Base-by-base conservation (phyloP, 2,797 vertebrate species). In the Vespertilio murinus region DNA sequence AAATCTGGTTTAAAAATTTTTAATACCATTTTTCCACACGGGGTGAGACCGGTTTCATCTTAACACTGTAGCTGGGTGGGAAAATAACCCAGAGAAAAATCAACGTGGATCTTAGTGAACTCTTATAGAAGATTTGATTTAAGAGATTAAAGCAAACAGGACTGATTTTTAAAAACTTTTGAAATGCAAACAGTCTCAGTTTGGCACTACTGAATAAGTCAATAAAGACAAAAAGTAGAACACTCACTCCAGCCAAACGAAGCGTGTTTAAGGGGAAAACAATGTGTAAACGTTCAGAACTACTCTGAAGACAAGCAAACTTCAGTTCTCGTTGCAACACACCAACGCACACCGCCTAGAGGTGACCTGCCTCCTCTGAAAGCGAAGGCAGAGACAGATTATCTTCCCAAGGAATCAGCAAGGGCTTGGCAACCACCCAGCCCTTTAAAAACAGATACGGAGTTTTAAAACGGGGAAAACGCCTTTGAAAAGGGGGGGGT, bases 71-170 rank as follows among this genome's bases (percentile, higher is more conserved):
- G 80, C 88, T 69, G 56, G 78, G 70, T 88, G 94, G 90, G 92
- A 30, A 84, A 92, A 52, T 52, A 88, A 73, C 25, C 16, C 61
- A 35, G 65, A 77, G 88, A 82, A 86, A 92, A 92, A 91, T 75
- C 90, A 74, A 69, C 3, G 33, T 77, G 83, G 74, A 87, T 54
- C 90, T 90, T 81, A 70, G 61, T 47, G 47, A 65, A 77, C 38
- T 71, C 81, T 93, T 52, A 94, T 0, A 91, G 90, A 81, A 93
- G 81, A 94, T 79, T 90, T 92, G 61, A 92, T 59, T 94, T 78
- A 94, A 90, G 93, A 91, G 56, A 89, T 93, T 91, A 95, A 94
- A 90, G 73, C 91, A 97, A 96, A 96, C 77, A 96, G 22, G 65
- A 73, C 82, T 65, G 79, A 94, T 91, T 95, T 95, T 89, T 83